phyloP scores from a whole-genome alignment of 2,797 vertebrate genomes.

The Cuculus canorus region DNA sequence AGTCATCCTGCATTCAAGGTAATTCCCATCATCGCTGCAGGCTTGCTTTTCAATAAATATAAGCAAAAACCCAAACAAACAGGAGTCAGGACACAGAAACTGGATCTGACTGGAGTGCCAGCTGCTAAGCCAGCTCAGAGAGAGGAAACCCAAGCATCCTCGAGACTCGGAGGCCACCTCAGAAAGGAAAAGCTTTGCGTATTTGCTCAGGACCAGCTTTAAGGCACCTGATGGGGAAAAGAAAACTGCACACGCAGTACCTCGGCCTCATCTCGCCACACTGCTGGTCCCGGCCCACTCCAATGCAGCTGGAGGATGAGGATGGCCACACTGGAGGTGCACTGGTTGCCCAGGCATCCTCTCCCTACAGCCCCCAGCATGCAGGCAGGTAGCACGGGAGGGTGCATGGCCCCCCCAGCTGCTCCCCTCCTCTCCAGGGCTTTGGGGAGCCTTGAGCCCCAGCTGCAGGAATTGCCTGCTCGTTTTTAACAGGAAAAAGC shows the following conservation, averaged over 20 bases:
- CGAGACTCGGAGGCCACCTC: neutral
- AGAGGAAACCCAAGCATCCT: neutral
- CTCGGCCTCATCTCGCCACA: neutral
- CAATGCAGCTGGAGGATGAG: fast-evolving
- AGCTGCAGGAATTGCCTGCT: fast-evolving
- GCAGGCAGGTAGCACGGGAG: too few species aligned
- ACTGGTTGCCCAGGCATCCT: fast-evolving
- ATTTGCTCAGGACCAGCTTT: neutral
- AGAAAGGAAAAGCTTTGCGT: too few species aligned
- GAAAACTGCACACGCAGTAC: fast-evolving
- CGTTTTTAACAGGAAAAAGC: neutral
- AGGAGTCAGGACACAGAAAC: fast-evolving
- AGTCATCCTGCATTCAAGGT: fast-evolving
- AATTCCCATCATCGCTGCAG: fast-evolving
- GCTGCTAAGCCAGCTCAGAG: fast-evolving
- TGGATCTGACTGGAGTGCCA: neutral
- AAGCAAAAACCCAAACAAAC: neutral
- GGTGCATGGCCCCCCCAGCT: fast-evolving
- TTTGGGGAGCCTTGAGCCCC: neutral
- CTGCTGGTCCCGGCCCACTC: neutral
- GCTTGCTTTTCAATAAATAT: neutral
- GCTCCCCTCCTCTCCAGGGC: neutral
- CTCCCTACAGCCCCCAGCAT: neutral
- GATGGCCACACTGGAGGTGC: fast-evolving
- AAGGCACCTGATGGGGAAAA: neutral